phyloP scores from a whole-genome alignment of 2,888 invertebrate genomes.

The Dolomedes plantarius region DNA sequence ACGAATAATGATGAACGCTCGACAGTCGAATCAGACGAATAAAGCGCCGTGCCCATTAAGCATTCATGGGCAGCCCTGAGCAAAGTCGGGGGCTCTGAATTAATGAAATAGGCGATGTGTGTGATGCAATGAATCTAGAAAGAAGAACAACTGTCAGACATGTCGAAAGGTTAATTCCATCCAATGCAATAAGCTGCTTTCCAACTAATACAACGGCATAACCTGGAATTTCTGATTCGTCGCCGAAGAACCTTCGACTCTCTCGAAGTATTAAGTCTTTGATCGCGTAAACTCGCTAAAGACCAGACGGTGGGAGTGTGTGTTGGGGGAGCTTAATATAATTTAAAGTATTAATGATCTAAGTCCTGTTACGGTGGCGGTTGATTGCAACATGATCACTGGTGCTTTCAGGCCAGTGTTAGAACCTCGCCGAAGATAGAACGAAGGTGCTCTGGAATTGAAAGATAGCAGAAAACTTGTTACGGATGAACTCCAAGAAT shows the following conservation, averaged over 20 bases:
- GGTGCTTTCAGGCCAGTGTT: slow-evolving; percentile 37
- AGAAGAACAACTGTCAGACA: slow-evolving; percentile 55
- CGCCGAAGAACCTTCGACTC: slow-evolving; percentile 26
- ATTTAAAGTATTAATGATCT: slow-evolving; percentile 70
- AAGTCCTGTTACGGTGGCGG: slow-evolving; percentile 51
- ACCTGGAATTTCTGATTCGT: slow-evolving; percentile 43
- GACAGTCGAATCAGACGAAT: slow-evolving; percentile 37
- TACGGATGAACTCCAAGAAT: slow-evolving; percentile 15
- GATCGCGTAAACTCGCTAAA: slow-evolving; percentile 51
- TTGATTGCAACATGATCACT: slow-evolving; percentile 61
- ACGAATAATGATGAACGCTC: slow-evolving; percentile 32
- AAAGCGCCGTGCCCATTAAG: slow-evolving; percentile 55
- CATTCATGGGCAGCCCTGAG: slow-evolving; percentile 65
- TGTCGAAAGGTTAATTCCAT: slow-evolving; percentile 57
- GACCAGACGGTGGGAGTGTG: slow-evolving; percentile 28
- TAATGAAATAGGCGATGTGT: slow-evolving; percentile 53
- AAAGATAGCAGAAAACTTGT: slow-evolving; percentile 57
- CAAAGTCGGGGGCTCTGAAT: slow-evolving; percentile 52
- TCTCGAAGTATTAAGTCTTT: slow-evolving; percentile 46
- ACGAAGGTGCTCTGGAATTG: slow-evolving; percentile 26
- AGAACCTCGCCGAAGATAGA: slow-evolving; percentile 25
- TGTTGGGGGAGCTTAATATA: slow-evolving; percentile 50
- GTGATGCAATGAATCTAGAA: slow-evolving; percentile 39
- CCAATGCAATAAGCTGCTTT: slow-evolving; percentile 61
- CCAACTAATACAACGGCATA: slow-evolving; percentile 47